phyloP scores from a whole-genome alignment of 2,888 invertebrate genomes.

The Hypercompe scribonia region DNA sequence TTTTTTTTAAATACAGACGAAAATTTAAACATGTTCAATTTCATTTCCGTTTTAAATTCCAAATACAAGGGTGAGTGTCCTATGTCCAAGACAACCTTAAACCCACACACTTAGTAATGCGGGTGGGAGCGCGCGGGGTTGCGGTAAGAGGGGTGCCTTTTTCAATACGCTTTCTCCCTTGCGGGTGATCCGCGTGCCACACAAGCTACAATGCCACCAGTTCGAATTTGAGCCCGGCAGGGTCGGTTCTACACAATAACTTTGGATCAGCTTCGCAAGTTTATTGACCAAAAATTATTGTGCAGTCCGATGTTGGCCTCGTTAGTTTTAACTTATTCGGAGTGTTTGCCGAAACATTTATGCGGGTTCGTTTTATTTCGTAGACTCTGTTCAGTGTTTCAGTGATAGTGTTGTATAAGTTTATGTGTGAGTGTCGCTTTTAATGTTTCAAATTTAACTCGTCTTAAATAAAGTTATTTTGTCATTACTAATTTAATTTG shows the following conservation, averaged over 20 bases:
- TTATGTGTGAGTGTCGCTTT: not conserved
- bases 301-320: not conserved
- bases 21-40: not conserved
- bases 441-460: not conserved
- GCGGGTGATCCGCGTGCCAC: slow-evolving; percentile 36
- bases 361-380: slow-evolving; percentile 6
- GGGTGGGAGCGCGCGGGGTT: slow-evolving; percentile 3
- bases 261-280: slow-evolving; percentile 12
- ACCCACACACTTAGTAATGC: slow-evolving; percentile 18
- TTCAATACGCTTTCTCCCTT: slow-evolving; percentile 27
- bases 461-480: not conserved
- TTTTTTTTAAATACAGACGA: not conserved
- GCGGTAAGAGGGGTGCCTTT: slow-evolving; percentile 14
- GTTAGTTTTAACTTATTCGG: not conserved
- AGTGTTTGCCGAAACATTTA: slow-evolving; percentile 1
- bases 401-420: slow-evolving; percentile 7
- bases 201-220: slow-evolving; percentile 32
- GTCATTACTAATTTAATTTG: not conserved
- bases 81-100: slow-evolving; percentile 1
- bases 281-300: slow-evolving; percentile 17
- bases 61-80: slow-evolving; percentile 1
- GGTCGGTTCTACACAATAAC: slow-evolving; percentile 28
- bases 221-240: slow-evolving; percentile 32
- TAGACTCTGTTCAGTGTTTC: slow-evolving; percentile 1
- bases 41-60: slow-evolving; percentile 3